Evolutionary conservation across 2,113 vertebrate species (phyloP).

Genomic region (Oxyruncus cristatus): DNA sequence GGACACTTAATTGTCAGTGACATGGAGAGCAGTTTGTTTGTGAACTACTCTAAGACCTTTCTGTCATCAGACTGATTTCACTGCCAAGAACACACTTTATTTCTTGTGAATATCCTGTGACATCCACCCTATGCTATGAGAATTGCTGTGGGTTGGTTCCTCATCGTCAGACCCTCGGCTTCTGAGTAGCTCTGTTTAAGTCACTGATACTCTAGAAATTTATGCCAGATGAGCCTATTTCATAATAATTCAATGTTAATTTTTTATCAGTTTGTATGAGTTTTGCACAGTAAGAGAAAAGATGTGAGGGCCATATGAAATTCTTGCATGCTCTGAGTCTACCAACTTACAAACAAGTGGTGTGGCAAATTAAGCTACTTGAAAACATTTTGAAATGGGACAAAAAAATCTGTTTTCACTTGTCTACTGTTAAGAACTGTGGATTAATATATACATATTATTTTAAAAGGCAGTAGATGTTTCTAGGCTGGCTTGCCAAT

Average conservation of each 20-base stretch:
- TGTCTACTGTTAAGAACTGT: not conserved
- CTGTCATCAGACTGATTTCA: slow-evolving; percentile 1
- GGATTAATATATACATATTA: not conserved
- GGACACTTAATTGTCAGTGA: slow-evolving; percentile 8
- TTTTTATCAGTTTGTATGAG: not conserved
- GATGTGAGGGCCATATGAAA: not conserved
- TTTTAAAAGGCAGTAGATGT: not conserved
- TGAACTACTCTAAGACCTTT: not conserved
- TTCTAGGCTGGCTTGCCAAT: not conserved
- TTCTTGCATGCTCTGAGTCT: not conserved
- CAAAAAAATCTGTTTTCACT: not conserved
- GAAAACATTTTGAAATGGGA: not conserved
- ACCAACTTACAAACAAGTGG: not conserved
- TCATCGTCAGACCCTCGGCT: not conserved
- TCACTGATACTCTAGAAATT: not conserved
- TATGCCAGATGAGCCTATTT: not conserved
- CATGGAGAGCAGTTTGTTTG: slow-evolving; percentile 7
- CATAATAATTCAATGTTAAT: not conserved
- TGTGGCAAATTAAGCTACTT: not conserved
- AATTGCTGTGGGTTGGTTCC: not conserved
- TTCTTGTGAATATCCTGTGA: slow-evolving; percentile 10
- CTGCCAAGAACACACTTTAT: slow-evolving; percentile 6
- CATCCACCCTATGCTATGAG: not conserved
- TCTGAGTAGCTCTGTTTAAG: not conserved
- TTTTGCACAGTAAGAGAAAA: not conserved